Conservation (phyloP, 2,888 invertebrate species). For the Laothoe populi region DNA sequence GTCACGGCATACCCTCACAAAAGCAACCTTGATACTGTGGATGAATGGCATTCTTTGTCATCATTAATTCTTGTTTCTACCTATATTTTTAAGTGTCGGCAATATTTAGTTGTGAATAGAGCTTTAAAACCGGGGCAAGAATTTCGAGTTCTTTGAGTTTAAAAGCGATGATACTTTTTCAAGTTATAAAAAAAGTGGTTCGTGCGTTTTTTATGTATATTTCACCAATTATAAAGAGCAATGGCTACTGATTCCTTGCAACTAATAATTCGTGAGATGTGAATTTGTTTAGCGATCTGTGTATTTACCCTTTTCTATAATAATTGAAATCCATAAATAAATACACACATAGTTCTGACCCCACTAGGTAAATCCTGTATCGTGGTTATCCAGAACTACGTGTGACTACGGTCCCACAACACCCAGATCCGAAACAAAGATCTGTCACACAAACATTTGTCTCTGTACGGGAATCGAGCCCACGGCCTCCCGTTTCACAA, state of each 20-base stretch:
- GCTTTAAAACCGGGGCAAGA: slow-evolving; percentile 18
- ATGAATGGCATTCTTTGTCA: slow-evolving; percentile 41
- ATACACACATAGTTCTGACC: no score
- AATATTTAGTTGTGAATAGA: slow-evolving; percentile 15
- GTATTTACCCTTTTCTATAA: no score
- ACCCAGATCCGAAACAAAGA: no score
- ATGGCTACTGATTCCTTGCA: background rate
- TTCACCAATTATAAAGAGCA: background rate
- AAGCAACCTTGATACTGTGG: slow-evolving; percentile 43
- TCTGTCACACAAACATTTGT: no score
- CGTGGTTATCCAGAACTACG: no score
- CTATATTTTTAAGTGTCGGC: slow-evolving; percentile 24
- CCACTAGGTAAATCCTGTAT: no score
- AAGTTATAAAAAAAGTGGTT: background rate
- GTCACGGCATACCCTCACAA: slow-evolving; percentile 39
- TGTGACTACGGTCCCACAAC: no score
- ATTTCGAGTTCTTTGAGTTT: slow-evolving; percentile 2
- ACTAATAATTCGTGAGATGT: background rate
- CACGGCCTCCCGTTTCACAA: no score
- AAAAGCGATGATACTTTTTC: background rate
- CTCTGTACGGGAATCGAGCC: no score
- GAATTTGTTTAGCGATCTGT: background rate
- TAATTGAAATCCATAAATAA: no score
- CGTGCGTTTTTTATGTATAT: slow-evolving; percentile 1
- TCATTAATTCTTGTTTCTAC: slow-evolving; percentile 41